Conservation (phyloP, 2,888 invertebrate genomes). For the Gortyna flavago region DNA sequence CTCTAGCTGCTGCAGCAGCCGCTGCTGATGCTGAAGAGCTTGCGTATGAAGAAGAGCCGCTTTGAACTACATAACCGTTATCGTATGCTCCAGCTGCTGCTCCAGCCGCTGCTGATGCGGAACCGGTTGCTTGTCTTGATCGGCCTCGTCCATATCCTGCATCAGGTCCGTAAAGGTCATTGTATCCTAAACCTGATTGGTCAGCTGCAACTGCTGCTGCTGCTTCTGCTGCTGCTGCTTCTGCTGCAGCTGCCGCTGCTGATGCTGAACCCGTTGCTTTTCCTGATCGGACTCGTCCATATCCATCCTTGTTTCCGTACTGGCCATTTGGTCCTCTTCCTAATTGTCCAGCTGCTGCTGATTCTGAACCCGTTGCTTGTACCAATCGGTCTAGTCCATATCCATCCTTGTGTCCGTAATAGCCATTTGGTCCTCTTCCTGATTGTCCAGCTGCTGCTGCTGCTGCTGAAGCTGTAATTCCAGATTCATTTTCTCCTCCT, state of each 20-base stretch:
- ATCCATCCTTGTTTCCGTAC: fast-evolving
- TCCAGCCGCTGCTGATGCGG: too few relatives aligned
- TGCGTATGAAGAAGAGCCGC: not conserved
- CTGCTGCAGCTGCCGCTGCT: slow-evolving; percentile 10
- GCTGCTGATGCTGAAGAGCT: not conserved
- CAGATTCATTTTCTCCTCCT: too few relatives aligned
- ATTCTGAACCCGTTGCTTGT: not conserved
- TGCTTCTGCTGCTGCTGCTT: not conserved
- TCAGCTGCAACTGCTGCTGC: not conserved
- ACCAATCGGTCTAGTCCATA: not conserved
- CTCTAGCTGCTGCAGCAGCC: not conserved
- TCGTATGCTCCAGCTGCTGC: not conserved
- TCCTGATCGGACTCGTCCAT: not conserved
- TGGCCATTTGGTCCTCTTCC: fast-evolving
- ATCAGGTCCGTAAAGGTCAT: too few relatives aligned
- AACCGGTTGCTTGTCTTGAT: too few relatives aligned
- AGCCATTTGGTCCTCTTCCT: too few relatives aligned
- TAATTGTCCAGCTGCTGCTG: too few relatives aligned
- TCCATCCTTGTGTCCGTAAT: fast-evolving
- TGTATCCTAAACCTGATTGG: too few relatives aligned
- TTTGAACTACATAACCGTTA: not conserved
- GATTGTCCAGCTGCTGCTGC: not conserved
- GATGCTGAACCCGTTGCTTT: not conserved
- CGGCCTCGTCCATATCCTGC: too few relatives aligned
- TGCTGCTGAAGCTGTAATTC: too few relatives aligned